phyloP scores from a whole-genome alignment of 2,888 invertebrate species.

The Brachypterus glaber region DNA sequence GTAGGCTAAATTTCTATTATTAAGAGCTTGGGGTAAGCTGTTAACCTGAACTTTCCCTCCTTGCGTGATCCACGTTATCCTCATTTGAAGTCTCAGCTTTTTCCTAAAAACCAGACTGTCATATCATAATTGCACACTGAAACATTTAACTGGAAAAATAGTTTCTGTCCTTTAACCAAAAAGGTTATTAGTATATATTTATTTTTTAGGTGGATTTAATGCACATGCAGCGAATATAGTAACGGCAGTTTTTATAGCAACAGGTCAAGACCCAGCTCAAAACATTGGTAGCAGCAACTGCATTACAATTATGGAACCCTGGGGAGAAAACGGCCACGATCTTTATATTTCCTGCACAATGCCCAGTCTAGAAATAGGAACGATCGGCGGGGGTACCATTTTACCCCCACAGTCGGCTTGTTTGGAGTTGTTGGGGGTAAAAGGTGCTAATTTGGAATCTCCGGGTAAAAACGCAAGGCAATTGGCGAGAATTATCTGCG shows the following conservation, averaged over 20 bases:
- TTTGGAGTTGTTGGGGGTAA: constrained; percentile 74
- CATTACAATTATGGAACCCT: constrained; percentile 84
- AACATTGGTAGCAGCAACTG: constrained; percentile 92
- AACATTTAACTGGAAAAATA: too few species aligned
- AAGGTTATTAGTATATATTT: too few species aligned
- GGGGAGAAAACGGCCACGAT: constrained; percentile 66
- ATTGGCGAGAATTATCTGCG: constrained; percentile 82
- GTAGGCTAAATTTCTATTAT: too few species aligned
- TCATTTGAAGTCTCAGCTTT: too few species aligned
- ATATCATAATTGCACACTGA: too few species aligned
- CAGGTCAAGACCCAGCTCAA: constrained; percentile 97
- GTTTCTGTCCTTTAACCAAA: too few species aligned
- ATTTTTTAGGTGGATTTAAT: constrained; percentile 47
- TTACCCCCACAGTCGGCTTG: constrained; percentile 84
- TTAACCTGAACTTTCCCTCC: too few species aligned
- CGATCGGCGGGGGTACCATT: constrained; percentile 89
- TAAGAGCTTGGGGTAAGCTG: too few species aligned
- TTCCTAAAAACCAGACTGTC: too few species aligned
- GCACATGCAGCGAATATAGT: constrained; percentile 98
- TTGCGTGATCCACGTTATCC: too few species aligned
- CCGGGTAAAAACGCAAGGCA: constrained; percentile 85
- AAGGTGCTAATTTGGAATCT: constrained; percentile 54
- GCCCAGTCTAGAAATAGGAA: constrained; percentile 95
- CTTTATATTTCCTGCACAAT: constrained; percentile 90
- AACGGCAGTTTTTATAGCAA: constrained; percentile 91